phyloP scores from a whole-genome alignment of 2,113 vertebrate genomes.

The Sphyrna mokarran region DNA sequence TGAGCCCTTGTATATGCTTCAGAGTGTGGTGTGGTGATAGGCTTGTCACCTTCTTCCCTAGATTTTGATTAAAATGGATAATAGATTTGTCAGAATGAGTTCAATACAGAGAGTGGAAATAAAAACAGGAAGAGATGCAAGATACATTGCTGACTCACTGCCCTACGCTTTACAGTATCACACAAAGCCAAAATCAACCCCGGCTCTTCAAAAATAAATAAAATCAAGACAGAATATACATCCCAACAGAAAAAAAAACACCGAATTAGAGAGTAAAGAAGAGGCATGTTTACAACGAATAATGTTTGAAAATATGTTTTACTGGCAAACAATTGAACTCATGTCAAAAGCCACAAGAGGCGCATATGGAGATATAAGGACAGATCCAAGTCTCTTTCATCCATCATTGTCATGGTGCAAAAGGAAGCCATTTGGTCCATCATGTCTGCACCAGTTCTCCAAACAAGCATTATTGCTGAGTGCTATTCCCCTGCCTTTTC shows the following conservation, averaged over 20 bases:
- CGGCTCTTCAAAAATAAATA: not conserved
- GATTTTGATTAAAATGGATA: not conserved
- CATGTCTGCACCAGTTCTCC: too few relatives aligned
- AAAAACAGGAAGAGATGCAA: not conserved
- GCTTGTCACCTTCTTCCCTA: not conserved
- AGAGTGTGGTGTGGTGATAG: not conserved
- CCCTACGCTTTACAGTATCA: not conserved
- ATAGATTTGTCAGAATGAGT: not conserved
- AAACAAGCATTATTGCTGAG: too few relatives aligned
- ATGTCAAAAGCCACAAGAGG: not conserved
- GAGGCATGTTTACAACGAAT: not conserved
- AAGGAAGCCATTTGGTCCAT: too few relatives aligned
- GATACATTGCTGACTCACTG: not conserved
- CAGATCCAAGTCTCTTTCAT: not conserved
- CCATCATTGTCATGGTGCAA: too few relatives aligned
- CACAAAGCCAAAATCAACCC: not conserved
- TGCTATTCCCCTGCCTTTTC: too few relatives aligned
- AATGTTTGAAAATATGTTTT: not conserved
- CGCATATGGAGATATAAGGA: not conserved
- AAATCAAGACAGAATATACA: not conserved
- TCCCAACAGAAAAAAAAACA: not conserved
- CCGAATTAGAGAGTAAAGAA: not conserved
- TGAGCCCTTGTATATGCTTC: not conserved
- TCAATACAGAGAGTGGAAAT: not conserved
- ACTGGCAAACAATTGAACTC: not conserved